These are phyloP conservation scores for Melanotaenia pygmaea DNA, from an alignment of 2,797 vertebrate species.

Conservation along the genomic window DNA sequence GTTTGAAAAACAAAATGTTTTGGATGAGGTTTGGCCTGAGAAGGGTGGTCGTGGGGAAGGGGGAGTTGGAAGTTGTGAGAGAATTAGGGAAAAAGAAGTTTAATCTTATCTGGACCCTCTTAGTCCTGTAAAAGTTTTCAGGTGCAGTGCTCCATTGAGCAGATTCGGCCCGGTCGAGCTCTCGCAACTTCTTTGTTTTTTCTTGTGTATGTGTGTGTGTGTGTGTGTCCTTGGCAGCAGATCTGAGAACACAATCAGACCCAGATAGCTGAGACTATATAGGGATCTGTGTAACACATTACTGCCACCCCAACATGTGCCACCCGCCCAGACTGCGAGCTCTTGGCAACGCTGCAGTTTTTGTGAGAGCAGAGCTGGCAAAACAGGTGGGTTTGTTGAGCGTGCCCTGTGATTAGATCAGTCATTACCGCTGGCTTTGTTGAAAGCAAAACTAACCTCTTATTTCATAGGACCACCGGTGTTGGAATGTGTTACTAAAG, in stretches of 20 bases:
- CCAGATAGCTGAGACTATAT: slow-evolving; percentile 60
- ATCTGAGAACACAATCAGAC: slow-evolving; percentile 68
- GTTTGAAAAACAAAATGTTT: slow-evolving; percentile 73
- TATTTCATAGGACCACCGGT: slow-evolving; percentile 72
- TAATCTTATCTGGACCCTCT: slow-evolving; percentile 72
- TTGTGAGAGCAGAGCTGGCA: slow-evolving; percentile 49
- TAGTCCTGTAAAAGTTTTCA: slow-evolving; percentile 75
- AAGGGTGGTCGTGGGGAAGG: not conserved
- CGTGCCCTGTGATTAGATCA: slow-evolving; percentile 73
- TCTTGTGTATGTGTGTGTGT: not conserved
- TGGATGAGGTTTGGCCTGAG: slow-evolving; percentile 27
- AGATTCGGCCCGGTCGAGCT: slow-evolving; percentile 48
- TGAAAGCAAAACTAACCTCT: slow-evolving; percentile 56
- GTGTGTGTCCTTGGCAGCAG: slow-evolving; percentile 71
- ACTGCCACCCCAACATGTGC: slow-evolving; percentile 67
- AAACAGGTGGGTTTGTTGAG: slow-evolving; percentile 72
- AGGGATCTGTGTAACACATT: slow-evolving; percentile 67
- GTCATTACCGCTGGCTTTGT: slow-evolving; percentile 69
- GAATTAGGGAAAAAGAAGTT: slow-evolving; percentile 28
- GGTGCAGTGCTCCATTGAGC: slow-evolving; percentile 70
- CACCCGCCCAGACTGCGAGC: slow-evolving; percentile 60
- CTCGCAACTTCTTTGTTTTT: slow-evolving; percentile 22
- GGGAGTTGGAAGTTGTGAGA: not conserved
- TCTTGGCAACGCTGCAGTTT: slow-evolving; percentile 54
- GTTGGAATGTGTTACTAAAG: slow-evolving; percentile 59